phyloP scores from a whole-genome alignment of 2,797 vertebrate genomes.

The Malacoctenus gilli region DNA sequence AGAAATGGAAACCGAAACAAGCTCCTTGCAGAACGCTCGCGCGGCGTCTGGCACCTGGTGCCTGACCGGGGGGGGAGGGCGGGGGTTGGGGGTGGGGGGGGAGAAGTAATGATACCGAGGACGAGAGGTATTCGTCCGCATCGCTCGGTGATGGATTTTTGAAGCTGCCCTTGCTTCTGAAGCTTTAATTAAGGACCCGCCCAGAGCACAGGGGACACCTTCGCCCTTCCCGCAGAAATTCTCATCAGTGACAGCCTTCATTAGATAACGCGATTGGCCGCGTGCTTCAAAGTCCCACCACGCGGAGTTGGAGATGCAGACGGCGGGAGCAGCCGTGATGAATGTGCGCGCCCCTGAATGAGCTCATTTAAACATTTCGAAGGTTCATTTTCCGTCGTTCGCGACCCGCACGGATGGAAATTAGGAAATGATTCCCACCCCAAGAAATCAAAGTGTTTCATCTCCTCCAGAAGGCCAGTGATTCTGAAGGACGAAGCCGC shows the following conservation, averaged over 20 bases:
- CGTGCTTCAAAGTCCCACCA: conserved; percentile 5
- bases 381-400: neutral
- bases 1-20: neutral
- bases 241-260: conserved; percentile 28
- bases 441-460: no score
- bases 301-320: no score
- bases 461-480: no score
- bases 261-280: conserved; percentile 16
- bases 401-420: no score
- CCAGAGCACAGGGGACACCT: conserved; percentile 5
- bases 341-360: neutral
- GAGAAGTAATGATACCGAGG: conserved; percentile 2
- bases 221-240: conserved; percentile 8
- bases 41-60: neutral
- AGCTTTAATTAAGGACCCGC: conserved; percentile 30
- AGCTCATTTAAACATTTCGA: neutral
- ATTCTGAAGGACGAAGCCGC: no score
- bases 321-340: neutral
- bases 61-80: neutral
- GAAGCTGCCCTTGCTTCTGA: neutral
- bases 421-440: no score
- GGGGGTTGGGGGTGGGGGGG: neutral
- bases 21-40: neutral
- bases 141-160: conserved; percentile 21
- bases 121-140: conserved; percentile 1